Base-by-base conservation (phyloP, 2,113 vertebrate species). In the Pontoporia blainvillei region DNA sequence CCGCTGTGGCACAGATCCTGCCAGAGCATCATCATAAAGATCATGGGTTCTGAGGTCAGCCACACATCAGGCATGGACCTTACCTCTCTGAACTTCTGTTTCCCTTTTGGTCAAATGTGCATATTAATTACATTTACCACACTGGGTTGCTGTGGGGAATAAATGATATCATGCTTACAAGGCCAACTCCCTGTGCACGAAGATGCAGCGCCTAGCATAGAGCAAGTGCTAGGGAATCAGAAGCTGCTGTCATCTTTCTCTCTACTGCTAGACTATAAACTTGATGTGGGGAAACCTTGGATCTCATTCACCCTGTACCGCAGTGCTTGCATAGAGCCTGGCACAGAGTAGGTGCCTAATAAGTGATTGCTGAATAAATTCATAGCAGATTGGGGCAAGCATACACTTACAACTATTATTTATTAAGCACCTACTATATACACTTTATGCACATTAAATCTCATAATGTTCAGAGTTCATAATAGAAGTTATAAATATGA, bases 1-100 rank as follows among this genome's bases (percentile, higher is more conserved):
- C 62, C 62, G 3, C 25, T 0, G 0, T 6, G 0, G 1, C 36
- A 6, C 0, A n/a, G 39, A 54, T 29, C 67, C 69, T n/a, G 59
- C 59, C 1, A 31, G 36, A 69, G 17, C 21, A 17, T 59, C 76
- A 4, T 13, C 36, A 61, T 8, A 25, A 54, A 85, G 13, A 20
- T 41, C 6, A 29, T 1, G 41, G 59, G 34, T 39, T 57, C n/a
- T 36, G 46, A 61, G 75, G 54, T 41, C 52, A 52, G 91, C n/a
- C 29, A 18, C 29, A 7, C 21, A 71, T 41, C 73, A 86, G 72
- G 78, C 61, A 27, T 17, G 4, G 94, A 44, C n/a, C 75, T 44
- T 29, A 1, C 23, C 57, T 75, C 64, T 85, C 49, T 54, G 54
- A 46, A 12, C 41, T 81, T 91, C 89, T 71, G 31, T 67, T 66